These are phyloP conservation scores for Malurus elegans DNA, from an alignment of 2,113 vertebrate genomes.

Conservation along the genomic window DNA sequence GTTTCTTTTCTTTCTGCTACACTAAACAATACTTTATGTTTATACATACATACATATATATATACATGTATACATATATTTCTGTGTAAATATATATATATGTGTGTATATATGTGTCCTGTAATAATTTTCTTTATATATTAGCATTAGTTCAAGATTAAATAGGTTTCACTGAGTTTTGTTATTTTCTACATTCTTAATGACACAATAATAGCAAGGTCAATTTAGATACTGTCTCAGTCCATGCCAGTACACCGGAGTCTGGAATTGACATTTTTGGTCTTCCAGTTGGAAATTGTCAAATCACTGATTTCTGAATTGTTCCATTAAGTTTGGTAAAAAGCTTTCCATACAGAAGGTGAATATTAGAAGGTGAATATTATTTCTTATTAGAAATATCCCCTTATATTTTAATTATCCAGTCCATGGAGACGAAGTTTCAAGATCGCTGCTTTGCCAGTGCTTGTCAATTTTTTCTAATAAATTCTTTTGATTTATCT, in stretches of 20 bases:
- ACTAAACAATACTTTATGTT: not conserved
- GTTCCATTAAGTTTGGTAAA: not conserved
- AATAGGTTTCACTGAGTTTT: not conserved
- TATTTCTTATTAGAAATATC: not conserved
- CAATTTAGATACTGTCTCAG: not conserved
- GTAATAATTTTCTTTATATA: not conserved
- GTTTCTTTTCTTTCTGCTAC: not conserved
- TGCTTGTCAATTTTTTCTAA: not conserved
- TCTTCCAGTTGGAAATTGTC: not conserved
- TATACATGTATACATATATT: too few species aligned
- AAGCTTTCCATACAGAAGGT: not conserved
- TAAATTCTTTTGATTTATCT: not conserved
- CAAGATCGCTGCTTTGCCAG: not conserved
- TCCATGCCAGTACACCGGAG: not conserved
- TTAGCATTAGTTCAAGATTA: not conserved
- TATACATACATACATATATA: too few species aligned
- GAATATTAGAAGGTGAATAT: too few species aligned
- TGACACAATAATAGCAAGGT: not conserved
- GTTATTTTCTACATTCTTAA: not conserved
- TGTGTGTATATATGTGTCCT: not conserved
- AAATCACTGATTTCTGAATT: not conserved
- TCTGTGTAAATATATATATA: not conserved
- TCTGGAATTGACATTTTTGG: not conserved
- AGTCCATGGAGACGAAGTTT: not conserved
- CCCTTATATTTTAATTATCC: not conserved